phyloP scores from a whole-genome alignment of 2,888 invertebrate species.

The Bellardia pandia region DNA sequence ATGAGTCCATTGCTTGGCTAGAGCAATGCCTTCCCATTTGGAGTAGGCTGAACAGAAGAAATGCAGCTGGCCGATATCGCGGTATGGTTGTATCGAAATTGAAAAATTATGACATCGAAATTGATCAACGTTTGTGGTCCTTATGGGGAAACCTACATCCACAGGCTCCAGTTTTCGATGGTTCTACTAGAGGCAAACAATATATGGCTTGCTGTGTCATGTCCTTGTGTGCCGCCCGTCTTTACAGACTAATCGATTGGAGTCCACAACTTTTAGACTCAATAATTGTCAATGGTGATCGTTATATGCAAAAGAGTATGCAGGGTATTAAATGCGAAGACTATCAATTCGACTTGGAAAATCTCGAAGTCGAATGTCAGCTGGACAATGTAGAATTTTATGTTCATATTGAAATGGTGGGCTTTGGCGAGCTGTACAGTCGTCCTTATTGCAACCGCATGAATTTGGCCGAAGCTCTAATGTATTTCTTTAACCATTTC shows the following conservation, averaged over 20 bases:
- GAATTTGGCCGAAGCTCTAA: conserved; percentile 87
- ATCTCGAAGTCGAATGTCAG: conserved; percentile 85
- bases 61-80: conserved; percentile 79
- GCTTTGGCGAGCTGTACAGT: conserved; percentile 87
- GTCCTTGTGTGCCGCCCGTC: conserved; percentile 86
- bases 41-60: conserved; percentile 81
- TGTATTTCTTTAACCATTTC: conserved; percentile 86
- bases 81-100: conserved; percentile 84
- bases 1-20: conserved; percentile 81
- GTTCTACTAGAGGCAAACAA: conserved; percentile 87
- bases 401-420: conserved; percentile 86
- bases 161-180: conserved; percentile 85
- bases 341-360: conserved; percentile 86
- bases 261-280: conserved; percentile 87
- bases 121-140: conserved; percentile 88
- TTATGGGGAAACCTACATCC: conserved; percentile 89
- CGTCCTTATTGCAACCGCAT: conserved; percentile 84
- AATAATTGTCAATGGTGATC: conserved; percentile 86
- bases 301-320: conserved; percentile 86
- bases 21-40: conserved; percentile 81
- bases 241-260: conserved; percentile 87
- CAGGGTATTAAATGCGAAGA: conserved; percentile 85
- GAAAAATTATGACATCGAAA: conserved; percentile 87
- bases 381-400: conserved; percentile 86
- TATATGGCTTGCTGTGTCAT: conserved; percentile 87